A percentile compares a stretch with the other conserved stretches of the same genome.
phyloP scores from a whole-genome alignment of 2,888 invertebrate species.

The Andrena praecox region DNA sequence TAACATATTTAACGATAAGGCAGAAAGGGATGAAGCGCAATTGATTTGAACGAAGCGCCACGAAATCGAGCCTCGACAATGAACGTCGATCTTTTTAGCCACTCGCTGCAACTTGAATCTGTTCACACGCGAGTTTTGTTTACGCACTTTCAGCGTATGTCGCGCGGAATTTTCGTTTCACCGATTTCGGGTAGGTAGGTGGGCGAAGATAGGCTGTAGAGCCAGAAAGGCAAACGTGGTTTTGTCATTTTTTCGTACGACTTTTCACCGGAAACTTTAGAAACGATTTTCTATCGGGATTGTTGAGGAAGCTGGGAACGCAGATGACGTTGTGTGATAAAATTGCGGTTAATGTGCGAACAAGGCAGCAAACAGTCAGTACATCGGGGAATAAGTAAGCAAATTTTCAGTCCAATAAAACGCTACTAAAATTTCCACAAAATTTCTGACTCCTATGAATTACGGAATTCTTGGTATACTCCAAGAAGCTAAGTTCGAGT shows the following conservation, averaged over 20 bases:
- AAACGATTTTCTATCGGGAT: constrained; percentile 10
- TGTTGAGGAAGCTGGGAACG: constrained; percentile 24
- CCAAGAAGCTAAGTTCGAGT: neutral
- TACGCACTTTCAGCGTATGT: constrained; percentile 47
- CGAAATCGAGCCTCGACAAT: constrained; percentile 10
- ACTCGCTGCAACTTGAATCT: constrained; percentile 61
- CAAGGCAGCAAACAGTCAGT: constrained; percentile 40
- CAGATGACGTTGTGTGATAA: constrained; percentile 73
- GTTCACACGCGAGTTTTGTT: constrained; percentile 61
- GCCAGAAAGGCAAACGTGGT: constrained; percentile 10
- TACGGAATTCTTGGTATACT: neutral
- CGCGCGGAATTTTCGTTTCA: constrained; percentile 53
- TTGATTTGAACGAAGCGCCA: neutral
- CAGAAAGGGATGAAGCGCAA: too few relatives aligned
- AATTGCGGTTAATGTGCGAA: constrained; percentile 50
- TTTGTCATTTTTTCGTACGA: neutral
- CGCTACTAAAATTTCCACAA: neutral
- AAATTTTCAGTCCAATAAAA: too few relatives aligned
- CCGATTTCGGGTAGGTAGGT: constrained; percentile 61
- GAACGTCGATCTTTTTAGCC: constrained; percentile 33
- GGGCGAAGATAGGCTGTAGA: constrained; percentile 15
- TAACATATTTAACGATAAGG: too few relatives aligned
- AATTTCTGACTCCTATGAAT: neutral
- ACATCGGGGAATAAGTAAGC: neutral
- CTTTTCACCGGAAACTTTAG: neutral